These are phyloP conservation scores for Marasmarcha lunaedactyla DNA, from an alignment of 2,888 invertebrate genomes.

Conservation along the genomic window DNA sequence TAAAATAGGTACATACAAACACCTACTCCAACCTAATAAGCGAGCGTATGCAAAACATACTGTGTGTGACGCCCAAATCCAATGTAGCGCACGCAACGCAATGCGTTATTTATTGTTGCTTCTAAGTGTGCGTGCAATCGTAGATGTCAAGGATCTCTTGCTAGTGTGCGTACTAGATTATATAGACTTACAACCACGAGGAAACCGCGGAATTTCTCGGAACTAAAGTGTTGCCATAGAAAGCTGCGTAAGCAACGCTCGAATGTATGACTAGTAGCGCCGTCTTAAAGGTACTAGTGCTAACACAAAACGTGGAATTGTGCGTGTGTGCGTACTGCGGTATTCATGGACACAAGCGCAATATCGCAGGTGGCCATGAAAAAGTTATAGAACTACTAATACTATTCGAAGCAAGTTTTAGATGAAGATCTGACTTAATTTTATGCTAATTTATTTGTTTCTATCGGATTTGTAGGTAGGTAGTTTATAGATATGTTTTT, in stretches of 20 bases:
- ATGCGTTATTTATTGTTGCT: conserved; percentile 36
- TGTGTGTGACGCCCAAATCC: conserved; percentile 28
- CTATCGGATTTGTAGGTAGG: conserved; percentile 20
- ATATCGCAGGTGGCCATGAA: conserved; percentile 39
- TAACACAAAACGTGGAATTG: conserved; percentile 2
- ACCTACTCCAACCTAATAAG: conserved; percentile 11
- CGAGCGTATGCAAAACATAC: conserved; percentile 35
- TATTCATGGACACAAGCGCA: conserved; percentile 47
- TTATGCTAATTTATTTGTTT: conserved; percentile 29
- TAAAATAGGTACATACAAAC: not conserved
- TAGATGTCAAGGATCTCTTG: conserved; percentile 28
- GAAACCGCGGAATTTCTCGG: no score
- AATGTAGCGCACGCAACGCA: conserved; percentile 38
- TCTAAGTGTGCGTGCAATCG: conserved; percentile 22
- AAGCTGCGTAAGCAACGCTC: no score
- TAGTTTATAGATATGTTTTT: no score
- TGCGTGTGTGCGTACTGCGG: conserved; percentile 23
- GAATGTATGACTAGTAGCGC: no score
- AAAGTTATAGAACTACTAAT: conserved; percentile 32
- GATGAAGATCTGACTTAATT: conserved; percentile 30
- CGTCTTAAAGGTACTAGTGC: no score
- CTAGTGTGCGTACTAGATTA: not conserved
- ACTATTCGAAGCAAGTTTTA: conserved; percentile 31
- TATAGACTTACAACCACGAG: no score
- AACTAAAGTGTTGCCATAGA: no score